Conservation (phyloP, 30 jellyfish, hydroid and myxozoan species). For the Aurelia sp. region DNA sequence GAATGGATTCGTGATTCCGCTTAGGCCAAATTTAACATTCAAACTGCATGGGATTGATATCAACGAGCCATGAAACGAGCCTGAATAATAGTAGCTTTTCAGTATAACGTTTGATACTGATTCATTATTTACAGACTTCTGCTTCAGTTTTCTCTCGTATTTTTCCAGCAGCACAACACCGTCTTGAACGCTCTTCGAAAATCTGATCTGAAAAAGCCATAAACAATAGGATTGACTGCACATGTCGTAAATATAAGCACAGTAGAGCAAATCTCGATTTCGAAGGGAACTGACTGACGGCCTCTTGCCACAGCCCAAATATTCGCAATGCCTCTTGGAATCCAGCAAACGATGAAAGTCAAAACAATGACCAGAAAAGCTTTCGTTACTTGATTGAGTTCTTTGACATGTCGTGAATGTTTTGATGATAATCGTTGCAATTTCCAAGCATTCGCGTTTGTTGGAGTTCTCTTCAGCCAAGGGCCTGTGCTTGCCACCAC, state of each 20-base stretch:
- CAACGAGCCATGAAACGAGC: too few relatives aligned
- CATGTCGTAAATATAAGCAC: conserved; percentile 45
- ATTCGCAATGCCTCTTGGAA: conserved; percentile 71
- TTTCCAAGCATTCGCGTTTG: not conserved
- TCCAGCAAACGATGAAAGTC: conserved; percentile 49
- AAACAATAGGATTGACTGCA: conserved; percentile 55
- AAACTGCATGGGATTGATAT: too few relatives aligned
- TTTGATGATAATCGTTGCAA: not conserved
- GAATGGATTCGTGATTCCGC: too few relatives aligned
- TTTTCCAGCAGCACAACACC: not conserved
- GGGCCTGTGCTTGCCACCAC: too few relatives aligned
- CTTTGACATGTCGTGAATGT: conserved; percentile 1
- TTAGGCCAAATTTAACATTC: too few relatives aligned
- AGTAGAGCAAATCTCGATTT: conserved; percentile 45
- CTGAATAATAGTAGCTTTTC: too few relatives aligned
- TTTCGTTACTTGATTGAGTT: conserved; percentile 45
- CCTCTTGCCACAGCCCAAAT: conserved; percentile 52
- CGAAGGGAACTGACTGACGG: conserved; percentile 37
- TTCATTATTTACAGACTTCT: too few relatives aligned
- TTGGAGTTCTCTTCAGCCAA: not conserved
- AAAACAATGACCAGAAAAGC: conserved; percentile 50
- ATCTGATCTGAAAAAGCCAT: conserved; percentile 62
- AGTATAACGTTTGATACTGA: too few relatives aligned
- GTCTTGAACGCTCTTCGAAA: conserved; percentile 38
- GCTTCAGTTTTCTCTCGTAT: too few relatives aligned